Conservation (phyloP, 2,888 invertebrate genomes). For the Xestia sexstrigata region DNA sequence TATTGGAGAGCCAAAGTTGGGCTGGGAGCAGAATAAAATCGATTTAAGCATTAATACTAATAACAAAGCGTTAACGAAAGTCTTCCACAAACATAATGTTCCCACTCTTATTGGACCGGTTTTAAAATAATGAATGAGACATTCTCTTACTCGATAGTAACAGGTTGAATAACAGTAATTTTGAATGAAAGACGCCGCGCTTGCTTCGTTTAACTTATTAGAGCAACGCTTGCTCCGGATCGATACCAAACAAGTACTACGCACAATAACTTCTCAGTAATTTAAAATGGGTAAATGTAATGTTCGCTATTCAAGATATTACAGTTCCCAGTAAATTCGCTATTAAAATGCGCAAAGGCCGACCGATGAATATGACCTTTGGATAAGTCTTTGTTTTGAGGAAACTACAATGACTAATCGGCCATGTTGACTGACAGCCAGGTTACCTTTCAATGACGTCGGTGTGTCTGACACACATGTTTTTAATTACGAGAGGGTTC, state of each 20-base stretch:
- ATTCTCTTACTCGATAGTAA: not conserved
- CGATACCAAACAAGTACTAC: conserved; percentile 17
- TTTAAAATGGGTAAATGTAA: not conserved
- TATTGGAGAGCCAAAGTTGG: conserved; percentile 39
- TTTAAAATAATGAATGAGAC: conserved; percentile 25
- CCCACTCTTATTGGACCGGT: conserved; percentile 9
- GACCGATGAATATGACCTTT: conserved; percentile 49
- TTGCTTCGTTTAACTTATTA: not conserved
- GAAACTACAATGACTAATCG: conserved; percentile 47
- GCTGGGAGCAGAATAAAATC: conserved; percentile 16
- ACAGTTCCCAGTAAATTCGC: conserved; percentile 21
- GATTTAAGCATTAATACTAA: not conserved
- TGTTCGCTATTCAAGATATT: conserved; percentile 10
- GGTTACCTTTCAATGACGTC: conserved; percentile 6
- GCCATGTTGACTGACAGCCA: not conserved
- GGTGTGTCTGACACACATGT: conserved; percentile 14
- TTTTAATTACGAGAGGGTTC: conserved; percentile 2
- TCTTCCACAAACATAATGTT: not conserved
- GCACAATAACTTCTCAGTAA: conserved; percentile 23
- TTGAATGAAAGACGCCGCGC: conserved; percentile 18
- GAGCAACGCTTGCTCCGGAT: not conserved
- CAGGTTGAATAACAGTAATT: not conserved
- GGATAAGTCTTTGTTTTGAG: conserved; percentile 34
- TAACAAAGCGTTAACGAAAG: not conserved
- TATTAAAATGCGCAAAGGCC: conserved; percentile 21